phyloP scores from a whole-genome alignment of 2,113 vertebrate genomes.

The Amphiprion percula region DNA sequence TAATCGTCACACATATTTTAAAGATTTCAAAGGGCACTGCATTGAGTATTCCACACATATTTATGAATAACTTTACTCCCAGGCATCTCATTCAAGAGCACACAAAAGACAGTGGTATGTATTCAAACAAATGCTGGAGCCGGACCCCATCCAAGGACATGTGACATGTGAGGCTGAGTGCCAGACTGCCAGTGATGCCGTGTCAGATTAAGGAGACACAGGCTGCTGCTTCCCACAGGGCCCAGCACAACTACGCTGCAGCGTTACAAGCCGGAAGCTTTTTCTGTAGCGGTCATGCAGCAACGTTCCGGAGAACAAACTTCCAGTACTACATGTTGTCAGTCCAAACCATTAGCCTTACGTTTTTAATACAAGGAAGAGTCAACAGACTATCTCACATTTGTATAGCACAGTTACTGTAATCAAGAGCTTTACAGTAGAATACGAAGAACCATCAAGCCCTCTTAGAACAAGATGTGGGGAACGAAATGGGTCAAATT shows the following conservation, averaged over 20 bases:
- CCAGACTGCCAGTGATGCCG: slow-evolving; percentile 67
- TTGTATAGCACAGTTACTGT: too few relatives aligned
- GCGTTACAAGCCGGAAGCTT: slow-evolving; percentile 47
- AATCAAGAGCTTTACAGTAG: not conserved
- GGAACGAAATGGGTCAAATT: too few relatives aligned
- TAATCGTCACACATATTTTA: not conserved
- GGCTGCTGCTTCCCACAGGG: slow-evolving; percentile 68
- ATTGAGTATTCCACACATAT: not conserved
- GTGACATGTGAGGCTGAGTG: slow-evolving; percentile 47
- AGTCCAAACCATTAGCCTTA: not conserved
- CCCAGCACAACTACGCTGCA: slow-evolving; percentile 46
- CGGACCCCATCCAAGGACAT: slow-evolving; percentile 52
- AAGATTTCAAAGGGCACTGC: not conserved
- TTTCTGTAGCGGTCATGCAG: slow-evolving; percentile 30
- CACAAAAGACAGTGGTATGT: slow-evolving; percentile 27
- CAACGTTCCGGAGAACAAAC: slow-evolving; percentile 11
- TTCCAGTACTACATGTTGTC: not conserved
- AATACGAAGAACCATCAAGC: not conserved
- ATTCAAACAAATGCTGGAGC: slow-evolving; percentile 40
- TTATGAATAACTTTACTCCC: slow-evolving; percentile 4
- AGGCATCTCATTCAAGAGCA: not conserved
- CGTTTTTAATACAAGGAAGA: not conserved
- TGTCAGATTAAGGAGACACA: slow-evolving; percentile 72
- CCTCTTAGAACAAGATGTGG: too few relatives aligned
- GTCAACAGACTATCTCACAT: not conserved